A percentile compares a stretch with the other conserved stretches of the same genome.
Evolutionary conservation across 2,113 vertebrate genomes (phyloP).

Genomic region (Muscicapa adusta): DNA sequence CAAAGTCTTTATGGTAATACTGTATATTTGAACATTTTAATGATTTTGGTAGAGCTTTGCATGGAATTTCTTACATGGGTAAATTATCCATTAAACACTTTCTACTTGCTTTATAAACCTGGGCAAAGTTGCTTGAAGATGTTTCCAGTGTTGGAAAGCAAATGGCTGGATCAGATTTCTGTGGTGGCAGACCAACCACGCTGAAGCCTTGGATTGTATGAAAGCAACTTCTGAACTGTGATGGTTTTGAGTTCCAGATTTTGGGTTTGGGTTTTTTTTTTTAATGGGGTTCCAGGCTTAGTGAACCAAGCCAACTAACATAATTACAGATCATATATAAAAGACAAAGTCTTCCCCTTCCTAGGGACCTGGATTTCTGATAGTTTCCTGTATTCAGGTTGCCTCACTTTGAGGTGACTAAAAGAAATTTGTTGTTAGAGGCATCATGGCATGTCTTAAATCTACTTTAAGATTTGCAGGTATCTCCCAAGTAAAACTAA

Average conservation of each 20-base stretch:
- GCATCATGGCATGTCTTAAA: background rate
- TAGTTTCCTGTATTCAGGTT: background rate
- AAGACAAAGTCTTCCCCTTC: background rate
- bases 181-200: background rate
- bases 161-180: background rate
- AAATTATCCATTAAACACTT: background rate
- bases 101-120: background rate
- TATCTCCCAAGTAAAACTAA: background rate
- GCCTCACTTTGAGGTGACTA: background rate
- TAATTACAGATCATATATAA: background rate
- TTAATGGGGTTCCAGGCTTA: background rate
- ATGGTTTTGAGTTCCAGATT: background rate
- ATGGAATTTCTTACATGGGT: background rate
- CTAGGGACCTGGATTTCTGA: background rate
- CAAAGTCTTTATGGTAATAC: background rate
- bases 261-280: background rate
- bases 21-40: background rate
- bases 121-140: background rate
- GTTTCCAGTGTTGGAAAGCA: background rate
- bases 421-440: background rate
- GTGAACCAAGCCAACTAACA: background rate
- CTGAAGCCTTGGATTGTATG: background rate
- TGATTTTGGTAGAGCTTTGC: background rate
- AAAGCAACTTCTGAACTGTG: background rate
- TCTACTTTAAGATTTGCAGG: background rate